These are phyloP conservation scores for Acrocephalus arundinaceus DNA, from an alignment of 2,113 vertebrate species.

Conservation along the genomic window DNA sequence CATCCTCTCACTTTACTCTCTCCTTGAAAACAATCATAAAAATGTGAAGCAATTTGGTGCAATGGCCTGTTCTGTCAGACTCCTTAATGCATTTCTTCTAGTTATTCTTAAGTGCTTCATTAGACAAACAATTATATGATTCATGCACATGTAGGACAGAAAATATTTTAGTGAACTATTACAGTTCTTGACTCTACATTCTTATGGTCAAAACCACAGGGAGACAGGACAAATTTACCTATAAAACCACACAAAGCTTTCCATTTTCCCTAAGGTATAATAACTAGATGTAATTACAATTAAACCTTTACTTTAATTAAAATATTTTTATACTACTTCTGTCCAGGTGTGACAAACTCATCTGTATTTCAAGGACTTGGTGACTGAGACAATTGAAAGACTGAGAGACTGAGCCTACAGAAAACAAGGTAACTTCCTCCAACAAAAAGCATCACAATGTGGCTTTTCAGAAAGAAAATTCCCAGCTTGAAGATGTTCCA, in stretches of 20 bases:
- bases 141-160: slow-evolving; percentile 12
- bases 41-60: background rate
- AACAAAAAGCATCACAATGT: background rate
- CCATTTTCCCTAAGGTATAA: background rate
- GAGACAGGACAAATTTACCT: slow-evolving; percentile 19
- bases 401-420: background rate
- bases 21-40: slow-evolving; percentile 43
- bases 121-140: slow-evolving; percentile 44
- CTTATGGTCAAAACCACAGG: slow-evolving; percentile 35
- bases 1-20: slow-evolving; percentile 13
- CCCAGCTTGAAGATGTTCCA: background rate
- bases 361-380: background rate
- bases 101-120: slow-evolving; percentile 31
- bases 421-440: background rate
- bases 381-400: background rate
- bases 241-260: background rate
- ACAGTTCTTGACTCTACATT: background rate
- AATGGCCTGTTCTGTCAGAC: background rate
- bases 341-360: background rate
- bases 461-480: background rate
- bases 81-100: slow-evolving; percentile 34
- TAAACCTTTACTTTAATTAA: background rate
- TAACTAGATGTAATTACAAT: background rate
- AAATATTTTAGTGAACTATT: slow-evolving; percentile 39
- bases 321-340: background rate